phyloP scores from a whole-genome alignment of 2,888 invertebrate species.

The Druceiella hillmani region DNA sequence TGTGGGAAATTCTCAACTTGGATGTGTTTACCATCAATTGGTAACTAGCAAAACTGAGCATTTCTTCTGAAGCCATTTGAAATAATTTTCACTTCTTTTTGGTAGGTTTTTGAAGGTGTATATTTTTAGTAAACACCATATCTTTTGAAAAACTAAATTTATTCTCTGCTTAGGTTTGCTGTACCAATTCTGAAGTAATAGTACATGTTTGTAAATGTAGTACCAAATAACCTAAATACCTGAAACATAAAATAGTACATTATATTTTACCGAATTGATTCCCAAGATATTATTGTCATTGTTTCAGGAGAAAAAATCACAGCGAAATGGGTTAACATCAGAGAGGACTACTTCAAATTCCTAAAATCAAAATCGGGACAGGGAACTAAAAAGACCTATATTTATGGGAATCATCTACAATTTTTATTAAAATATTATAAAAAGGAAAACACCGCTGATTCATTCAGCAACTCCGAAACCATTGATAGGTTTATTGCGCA shows the following conservation, averaged over 20 bases:
- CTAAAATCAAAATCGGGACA: conserved; percentile 10
- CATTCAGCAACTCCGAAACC: conserved; percentile 8
- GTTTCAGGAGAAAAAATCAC: too few species aligned
- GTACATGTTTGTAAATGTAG: conserved; percentile 12
- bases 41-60: conserved; percentile 8
- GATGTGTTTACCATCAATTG: conserved; percentile 12
- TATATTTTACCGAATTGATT: conserved; percentile 8
- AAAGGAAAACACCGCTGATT: conserved; percentile 9
- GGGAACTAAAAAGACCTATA: conserved; percentile 10
- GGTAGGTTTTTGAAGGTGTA: too few species aligned
- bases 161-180: conserved; percentile 13
- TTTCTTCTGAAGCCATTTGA: conserved; percentile 8
- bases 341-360: conserved; percentile 11
- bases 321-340: conserved; percentile 15
- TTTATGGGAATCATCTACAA: conserved; percentile 8
- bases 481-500: conserved; percentile 5
- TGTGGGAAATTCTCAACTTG: conserved; percentile 10
- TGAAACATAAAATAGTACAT: too few species aligned
- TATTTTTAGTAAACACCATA: conserved; percentile 13
- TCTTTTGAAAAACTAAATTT: conserved; percentile 12
- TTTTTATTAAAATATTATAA: conserved; percentile 12
- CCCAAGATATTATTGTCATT: conserved; percentile 10
- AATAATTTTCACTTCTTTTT: conserved; percentile 7
- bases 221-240: too few species aligned
- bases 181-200: conserved; percentile 14